phyloP scores from a whole-genome alignment of 2,797 vertebrate species.

The Phataginus tricuspis region DNA sequence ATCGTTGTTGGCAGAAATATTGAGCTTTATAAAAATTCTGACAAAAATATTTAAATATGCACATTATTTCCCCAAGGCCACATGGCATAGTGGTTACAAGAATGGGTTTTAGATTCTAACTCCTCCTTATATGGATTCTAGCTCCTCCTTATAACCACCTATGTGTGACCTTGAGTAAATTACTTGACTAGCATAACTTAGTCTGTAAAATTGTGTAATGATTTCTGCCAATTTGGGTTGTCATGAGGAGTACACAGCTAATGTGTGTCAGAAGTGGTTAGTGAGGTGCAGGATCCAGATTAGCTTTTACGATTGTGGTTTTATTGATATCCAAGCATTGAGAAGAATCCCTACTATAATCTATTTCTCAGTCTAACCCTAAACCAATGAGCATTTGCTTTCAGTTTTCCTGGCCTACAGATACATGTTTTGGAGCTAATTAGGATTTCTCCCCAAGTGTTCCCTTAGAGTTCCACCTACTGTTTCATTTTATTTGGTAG shows the following conservation, averaged over 20 bases:
- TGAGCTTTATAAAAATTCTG: not conserved
- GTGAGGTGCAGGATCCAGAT: not conserved
- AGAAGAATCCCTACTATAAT: not conserved
- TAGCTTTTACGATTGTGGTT: not conserved
- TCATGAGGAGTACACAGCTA: not conserved
- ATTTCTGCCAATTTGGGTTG: not conserved
- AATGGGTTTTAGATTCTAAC: not conserved
- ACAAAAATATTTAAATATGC: not conserved
- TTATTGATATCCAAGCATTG: not conserved
- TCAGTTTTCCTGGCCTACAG: not conserved
- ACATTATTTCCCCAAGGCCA: not conserved
- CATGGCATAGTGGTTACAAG: not conserved
- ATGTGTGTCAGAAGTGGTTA: not conserved
- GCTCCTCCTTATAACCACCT: not conserved
- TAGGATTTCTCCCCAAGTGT: not conserved
- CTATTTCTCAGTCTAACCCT: not conserved
- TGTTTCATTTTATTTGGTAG: not conserved
- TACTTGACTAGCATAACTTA: not conserved
- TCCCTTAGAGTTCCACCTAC: not conserved
- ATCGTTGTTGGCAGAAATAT: not conserved
- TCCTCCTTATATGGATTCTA: conserved; percentile 4
- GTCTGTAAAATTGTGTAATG: not conserved
- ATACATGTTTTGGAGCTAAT: not conserved
- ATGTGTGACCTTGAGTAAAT: not conserved
- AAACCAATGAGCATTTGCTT: not conserved